Conservation (phyloP, 2,113 vertebrate species). For the Spea multiplicata region DNA sequence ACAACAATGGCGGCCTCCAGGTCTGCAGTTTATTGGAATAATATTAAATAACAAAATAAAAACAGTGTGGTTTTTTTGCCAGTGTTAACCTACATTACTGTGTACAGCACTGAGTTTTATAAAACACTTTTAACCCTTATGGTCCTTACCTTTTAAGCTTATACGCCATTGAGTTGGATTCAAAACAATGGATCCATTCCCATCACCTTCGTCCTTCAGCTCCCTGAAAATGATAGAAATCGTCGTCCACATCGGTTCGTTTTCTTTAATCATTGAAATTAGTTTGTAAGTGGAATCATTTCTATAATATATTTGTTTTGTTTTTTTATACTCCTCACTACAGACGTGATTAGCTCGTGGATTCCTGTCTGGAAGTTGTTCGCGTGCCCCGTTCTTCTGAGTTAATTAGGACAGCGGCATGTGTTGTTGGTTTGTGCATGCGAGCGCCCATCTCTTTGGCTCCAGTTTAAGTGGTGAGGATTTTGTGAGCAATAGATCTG, state of each 20-base stretch:
- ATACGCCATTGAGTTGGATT: no score
- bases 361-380: background rate
- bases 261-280: background rate
- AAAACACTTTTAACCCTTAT: no score
- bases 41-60: no score
- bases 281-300: background rate
- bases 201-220: no score
- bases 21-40: no score
- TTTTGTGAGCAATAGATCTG: background rate
- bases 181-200: no score
- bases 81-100: no score
- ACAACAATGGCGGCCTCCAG: no score
- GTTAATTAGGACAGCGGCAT: background rate
- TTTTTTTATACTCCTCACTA: background rate
- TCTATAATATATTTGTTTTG: background rate
- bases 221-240: no score
- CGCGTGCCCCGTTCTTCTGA: background rate
- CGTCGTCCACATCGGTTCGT: background rate
- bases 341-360: slow-evolving; percentile 1
- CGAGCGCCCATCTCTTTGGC: background rate
- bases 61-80: no score
- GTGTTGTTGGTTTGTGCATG: background rate
- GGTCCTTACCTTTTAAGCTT: no score
- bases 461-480: background rate
- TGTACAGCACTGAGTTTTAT: no score